Conservation (phyloP, 2,797 vertebrate genomes). For the Cyprinodon diabolis region DNA sequence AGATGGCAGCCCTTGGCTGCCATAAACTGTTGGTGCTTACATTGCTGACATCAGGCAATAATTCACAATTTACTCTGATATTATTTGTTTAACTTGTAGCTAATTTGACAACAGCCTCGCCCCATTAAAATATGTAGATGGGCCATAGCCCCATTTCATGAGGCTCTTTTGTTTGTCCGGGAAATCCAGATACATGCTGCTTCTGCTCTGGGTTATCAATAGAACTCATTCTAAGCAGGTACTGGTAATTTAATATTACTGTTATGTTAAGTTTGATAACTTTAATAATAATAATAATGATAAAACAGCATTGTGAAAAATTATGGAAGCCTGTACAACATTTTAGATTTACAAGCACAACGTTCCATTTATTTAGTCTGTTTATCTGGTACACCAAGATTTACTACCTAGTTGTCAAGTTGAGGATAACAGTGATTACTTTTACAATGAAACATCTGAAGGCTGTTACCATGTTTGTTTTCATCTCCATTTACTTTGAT, state of each 20-base stretch:
- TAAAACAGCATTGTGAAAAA: background rate
- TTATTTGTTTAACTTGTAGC: background rate
- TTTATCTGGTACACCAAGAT: background rate
- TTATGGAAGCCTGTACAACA: background rate
- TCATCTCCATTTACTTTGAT: too few relatives aligned
- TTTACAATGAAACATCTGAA: background rate
- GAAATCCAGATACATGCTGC: background rate
- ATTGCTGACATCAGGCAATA: background rate
- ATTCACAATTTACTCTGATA: background rate
- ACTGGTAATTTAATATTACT: background rate
- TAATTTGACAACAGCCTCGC: background rate
- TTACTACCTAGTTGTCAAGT: background rate
- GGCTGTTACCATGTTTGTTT: background rate
- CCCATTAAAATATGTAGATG: too few relatives aligned
- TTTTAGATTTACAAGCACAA: background rate
- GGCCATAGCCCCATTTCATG: background rate
- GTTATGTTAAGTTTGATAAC: background rate
- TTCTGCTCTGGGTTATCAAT: too few relatives aligned
- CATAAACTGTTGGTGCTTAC: background rate
- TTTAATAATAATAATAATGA: background rate
- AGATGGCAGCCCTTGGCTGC: background rate
- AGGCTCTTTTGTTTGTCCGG: background rate
- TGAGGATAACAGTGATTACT: too few relatives aligned
- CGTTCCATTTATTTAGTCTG: background rate
- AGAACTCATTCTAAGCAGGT: background rate